Evolutionary conservation across 2,888 invertebrate genomes (phyloP), one percentile per base, ranked within the genome.

Genomic region (Sminthurides aquaticus): DNA sequence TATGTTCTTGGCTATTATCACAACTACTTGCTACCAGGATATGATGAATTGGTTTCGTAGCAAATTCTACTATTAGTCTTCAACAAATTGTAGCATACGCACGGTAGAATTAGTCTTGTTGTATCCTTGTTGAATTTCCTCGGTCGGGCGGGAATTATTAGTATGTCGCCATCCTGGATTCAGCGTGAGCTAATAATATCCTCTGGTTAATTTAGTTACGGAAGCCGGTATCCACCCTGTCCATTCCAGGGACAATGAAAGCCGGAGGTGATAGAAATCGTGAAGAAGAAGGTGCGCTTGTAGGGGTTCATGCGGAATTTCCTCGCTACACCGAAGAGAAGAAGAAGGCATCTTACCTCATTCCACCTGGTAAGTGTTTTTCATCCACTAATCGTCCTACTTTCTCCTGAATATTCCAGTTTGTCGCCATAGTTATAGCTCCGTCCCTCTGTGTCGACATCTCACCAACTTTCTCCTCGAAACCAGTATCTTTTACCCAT

Each of bases 151-250:
- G 43, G 43, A 34, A 34, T 34, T 5, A 34, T 34, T 11, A 34
- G 15, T 34, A 15, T 5, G 43, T 34, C 43, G 43, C 15, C 15
- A 34, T 15, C 43, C n/a, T n/a, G n/a, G n/a, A n/a, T n/a, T n/a
- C n/a, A n/a, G n/a, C 43, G 43, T 34, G 43, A n/a, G 5, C 43
- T 34, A 34, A 34, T 34, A 5, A 11, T 34, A 11, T 34, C 43
- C 43, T 34, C 43, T 34, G 43, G 43, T 49, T 86, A 69, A 49
- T 63, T 58, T 87, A 94, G 91, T 88, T 96, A 82, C 91, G 94
- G 84, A 96, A 95, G 86, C 95, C 95, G 82, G 90, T 90, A 82
- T 95, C 95, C 82, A 92, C 92, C 81, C 88, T 93, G 81, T 95
- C 95, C 83, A 91, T 95, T 83, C 93, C 95, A 80, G 91, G 91